Conservation (phyloP, 2,888 invertebrate species). For the Esperia sulphurella region DNA sequence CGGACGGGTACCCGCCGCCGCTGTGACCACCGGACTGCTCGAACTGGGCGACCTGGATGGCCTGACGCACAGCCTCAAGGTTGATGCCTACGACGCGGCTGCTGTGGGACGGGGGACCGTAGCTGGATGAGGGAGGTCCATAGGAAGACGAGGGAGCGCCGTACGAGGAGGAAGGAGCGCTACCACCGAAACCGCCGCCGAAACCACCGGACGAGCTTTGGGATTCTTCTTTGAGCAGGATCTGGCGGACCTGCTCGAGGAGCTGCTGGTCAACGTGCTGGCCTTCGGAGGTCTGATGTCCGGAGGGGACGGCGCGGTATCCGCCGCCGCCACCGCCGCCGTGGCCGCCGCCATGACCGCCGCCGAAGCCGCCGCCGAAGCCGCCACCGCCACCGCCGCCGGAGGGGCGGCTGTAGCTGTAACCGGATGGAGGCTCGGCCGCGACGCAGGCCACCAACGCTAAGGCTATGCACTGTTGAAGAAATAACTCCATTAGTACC, state of each 20-base stretch:
- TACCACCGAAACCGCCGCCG: constrained; percentile 78
- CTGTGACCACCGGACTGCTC: constrained; percentile 78
- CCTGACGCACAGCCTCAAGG: constrained; percentile 91
- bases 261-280: constrained; percentile 89
- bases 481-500: constrained; percentile 27
- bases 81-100: constrained; percentile 89
- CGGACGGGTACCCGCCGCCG: constrained; percentile 57
- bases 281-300: constrained; percentile 90
- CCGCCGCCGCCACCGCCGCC: constrained; percentile 74
- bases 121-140: constrained; percentile 82
- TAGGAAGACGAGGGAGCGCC: constrained; percentile 81
- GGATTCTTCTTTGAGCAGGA: constrained; percentile 89
- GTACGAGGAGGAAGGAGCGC: constrained; percentile 83
- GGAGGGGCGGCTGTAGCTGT: constrained; percentile 86
- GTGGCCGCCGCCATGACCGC: constrained; percentile 70
- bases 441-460: constrained; percentile 86
- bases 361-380: constrained; percentile 40
- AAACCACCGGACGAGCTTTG: constrained; percentile 77
- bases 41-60: constrained; percentile 93
- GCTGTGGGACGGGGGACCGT: constrained; percentile 82
- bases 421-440: constrained; percentile 88
- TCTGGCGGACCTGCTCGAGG: constrained; percentile 91
- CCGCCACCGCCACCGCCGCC: constrained; percentile 57
- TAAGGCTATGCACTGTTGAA: constrained; percentile 87
- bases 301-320: constrained; percentile 73